These are phyloP conservation scores for Campylorhamphus procurvoides DNA, from an alignment of 2,113 vertebrate species.

Conservation along the genomic window DNA sequence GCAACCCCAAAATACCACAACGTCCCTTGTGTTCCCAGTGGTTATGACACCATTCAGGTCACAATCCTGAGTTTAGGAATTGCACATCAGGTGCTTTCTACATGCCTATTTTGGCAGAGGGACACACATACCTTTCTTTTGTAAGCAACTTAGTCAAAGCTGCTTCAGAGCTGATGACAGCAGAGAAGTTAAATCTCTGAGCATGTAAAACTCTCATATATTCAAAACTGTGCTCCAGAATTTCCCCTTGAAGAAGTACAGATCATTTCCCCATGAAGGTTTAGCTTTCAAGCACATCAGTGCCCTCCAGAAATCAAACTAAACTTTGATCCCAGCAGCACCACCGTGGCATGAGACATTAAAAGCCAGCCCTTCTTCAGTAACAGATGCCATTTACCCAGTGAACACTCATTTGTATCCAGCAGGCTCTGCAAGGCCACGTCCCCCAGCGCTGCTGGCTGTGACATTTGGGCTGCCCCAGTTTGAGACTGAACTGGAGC, in stretches of 20 bases:
- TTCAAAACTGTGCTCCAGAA: background rate
- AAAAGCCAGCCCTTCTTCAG: background rate
- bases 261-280: background rate
- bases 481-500: constrained; percentile 60
- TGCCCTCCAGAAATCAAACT: background rate
- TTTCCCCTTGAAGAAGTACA: background rate
- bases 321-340: background rate
- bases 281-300: background rate
- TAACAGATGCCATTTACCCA: constrained; percentile 38
- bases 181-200: background rate
- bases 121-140: background rate
- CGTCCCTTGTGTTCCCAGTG: background rate
- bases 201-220: background rate
- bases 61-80: background rate
- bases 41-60: background rate
- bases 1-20: background rate
- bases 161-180: background rate
- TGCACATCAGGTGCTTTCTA: background rate
- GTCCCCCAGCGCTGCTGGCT: constrained; percentile 30
- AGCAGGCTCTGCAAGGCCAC: constrained; percentile 18
- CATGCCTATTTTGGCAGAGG: background rate
- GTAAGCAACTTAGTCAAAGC: background rate
- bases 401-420: constrained; percentile 25
- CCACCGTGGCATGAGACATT: background rate
- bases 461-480: constrained; percentile 65